Conservation (phyloP, 2,113 vertebrate genomes). For the Macroglossus sobrinus region DNA sequence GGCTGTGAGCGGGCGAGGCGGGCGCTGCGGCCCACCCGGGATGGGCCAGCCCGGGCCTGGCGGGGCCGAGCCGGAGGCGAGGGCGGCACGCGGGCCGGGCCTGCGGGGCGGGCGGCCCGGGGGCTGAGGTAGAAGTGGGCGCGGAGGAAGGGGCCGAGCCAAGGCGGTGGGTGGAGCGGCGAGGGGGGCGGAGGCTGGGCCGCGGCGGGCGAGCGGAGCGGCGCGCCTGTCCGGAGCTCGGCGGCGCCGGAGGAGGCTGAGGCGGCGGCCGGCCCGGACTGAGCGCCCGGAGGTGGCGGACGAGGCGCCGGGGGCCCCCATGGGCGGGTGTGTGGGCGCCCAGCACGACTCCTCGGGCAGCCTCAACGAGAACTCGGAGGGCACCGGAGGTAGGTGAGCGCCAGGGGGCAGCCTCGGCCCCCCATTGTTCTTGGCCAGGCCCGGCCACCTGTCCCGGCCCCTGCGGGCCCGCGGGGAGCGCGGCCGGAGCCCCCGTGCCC, state of each 20-base stretch:
- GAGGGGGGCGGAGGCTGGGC: constrained; percentile 71
- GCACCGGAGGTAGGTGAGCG: constrained; percentile 90
- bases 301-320: constrained; percentile 83
- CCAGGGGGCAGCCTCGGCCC: constrained; percentile 70
- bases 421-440: constrained; percentile 70
- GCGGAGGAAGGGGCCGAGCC: constrained; percentile 74
- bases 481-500: constrained; percentile 39
- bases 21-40: constrained; percentile 39
- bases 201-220: constrained; percentile 51
- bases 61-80: constrained; percentile 55
- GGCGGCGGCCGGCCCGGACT: constrained; percentile 67
- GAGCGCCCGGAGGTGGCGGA: constrained; percentile 73
- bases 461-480: neutral
- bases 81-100: constrained; percentile 30
- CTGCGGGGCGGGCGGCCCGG: constrained; percentile 47
- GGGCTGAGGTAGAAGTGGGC: constrained; percentile 66
- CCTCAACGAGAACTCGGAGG: constrained; percentile 98
- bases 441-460: constrained; percentile 56
- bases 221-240: constrained; percentile 61
- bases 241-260: constrained; percentile 45
- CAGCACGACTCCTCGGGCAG: constrained; percentile 98
- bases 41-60: constrained; percentile 59
- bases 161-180: constrained; percentile 68
- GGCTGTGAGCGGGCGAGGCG: neutral
- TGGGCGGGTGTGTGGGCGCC: constrained; percentile 98